Percentiles rank a stretch among this genome's conserved stretches.
Conservation (phyloP, 2,113 vertebrate species). For the Natator depressus region DNA sequence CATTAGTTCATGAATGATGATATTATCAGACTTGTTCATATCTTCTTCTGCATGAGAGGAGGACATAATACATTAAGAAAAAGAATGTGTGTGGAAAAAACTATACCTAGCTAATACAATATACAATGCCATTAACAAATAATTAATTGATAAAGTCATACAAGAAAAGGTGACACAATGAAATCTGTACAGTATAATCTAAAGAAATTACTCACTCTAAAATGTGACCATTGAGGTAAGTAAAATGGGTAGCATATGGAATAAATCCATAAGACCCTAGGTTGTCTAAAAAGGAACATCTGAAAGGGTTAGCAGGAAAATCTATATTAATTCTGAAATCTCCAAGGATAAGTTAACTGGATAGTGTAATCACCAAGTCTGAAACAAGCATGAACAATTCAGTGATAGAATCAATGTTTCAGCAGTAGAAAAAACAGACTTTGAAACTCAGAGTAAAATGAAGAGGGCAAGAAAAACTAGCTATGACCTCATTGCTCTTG, state of each 20-base stretch:
- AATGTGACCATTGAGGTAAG: background rate
- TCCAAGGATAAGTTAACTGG: background rate
- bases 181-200: background rate
- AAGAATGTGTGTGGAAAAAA: background rate
- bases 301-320: background rate
- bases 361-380: background rate
- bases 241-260: background rate
- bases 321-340: background rate
- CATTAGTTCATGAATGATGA: background rate
- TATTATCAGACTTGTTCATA: background rate
- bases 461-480: background rate
- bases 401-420: background rate
- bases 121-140: background rate
- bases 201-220: background rate
- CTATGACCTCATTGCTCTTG: background rate
- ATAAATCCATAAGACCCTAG: background rate
- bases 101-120: background rate
- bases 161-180: background rate
- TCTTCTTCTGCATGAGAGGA: background rate
- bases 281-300: background rate
- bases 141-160: background rate
- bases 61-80: background rate
- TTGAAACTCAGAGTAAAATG: background rate
- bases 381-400: background rate
- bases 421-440: background rate